A percentile compares a stretch with the other conserved stretches of the same genome.
Conservation (phyloP, 2,113 vertebrate species). For the Macheiramphus alcinus region DNA sequence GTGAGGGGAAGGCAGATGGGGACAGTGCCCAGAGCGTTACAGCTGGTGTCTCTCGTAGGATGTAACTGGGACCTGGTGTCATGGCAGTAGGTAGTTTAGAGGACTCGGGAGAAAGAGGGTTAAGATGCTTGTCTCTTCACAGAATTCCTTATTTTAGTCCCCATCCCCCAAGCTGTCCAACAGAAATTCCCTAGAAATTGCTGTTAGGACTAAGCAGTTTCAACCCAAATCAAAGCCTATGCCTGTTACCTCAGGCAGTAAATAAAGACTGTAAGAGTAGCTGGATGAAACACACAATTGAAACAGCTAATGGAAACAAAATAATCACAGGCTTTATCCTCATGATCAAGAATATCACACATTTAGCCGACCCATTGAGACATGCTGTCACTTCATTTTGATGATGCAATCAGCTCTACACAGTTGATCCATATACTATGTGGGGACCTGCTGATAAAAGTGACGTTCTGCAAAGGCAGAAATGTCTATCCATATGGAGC, state of each 20-base stretch:
- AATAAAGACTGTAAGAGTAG: neutral
- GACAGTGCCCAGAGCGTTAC: fast-evolving
- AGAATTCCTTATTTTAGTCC: neutral
- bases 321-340: neutral
- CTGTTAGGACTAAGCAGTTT: neutral
- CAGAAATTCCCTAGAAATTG: neutral
- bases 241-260: neutral
- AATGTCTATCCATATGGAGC: conserved; percentile 58
- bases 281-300: neutral
- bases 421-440: neutral
- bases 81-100: neutral
- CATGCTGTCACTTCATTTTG: conserved; percentile 12
- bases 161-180: no score
- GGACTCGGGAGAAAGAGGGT: neutral
- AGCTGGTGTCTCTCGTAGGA: neutral
- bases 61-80: neutral
- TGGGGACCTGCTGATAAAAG: conserved; percentile 33
- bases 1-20: neutral
- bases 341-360: neutral
- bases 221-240: neutral
- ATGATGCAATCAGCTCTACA: conserved; percentile 5
- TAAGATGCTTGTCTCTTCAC: neutral
- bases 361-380: neutral
- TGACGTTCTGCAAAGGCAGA: conserved; percentile 26
- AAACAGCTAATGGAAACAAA: neutral